phyloP scores from a whole-genome alignment of 2,888 invertebrate genomes.

The Sphaerophoria taeniata region DNA sequence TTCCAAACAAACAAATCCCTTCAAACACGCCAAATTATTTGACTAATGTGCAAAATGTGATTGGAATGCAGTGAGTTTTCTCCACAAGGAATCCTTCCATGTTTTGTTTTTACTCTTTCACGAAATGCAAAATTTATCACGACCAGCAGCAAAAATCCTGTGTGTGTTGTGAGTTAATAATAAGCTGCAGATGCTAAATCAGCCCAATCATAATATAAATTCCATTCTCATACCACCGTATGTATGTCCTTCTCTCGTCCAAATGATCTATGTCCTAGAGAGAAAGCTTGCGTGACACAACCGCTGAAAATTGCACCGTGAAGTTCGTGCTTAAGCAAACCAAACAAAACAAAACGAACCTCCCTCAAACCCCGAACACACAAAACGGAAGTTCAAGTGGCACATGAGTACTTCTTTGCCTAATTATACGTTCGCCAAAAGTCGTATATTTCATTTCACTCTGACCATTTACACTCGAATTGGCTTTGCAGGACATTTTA shows the following conservation, averaged over 20 bases:
- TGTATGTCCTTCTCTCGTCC: slow-evolving; percentile 39
- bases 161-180: slow-evolving; percentile 57
- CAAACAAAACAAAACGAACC: not conserved
- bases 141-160: slow-evolving; percentile 1
- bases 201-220: not conserved
- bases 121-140: slow-evolving; percentile 66
- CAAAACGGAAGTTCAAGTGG: slow-evolving; percentile 72
- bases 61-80: slow-evolving; percentile 50
- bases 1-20: slow-evolving; percentile 1
- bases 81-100: slow-evolving; percentile 2
- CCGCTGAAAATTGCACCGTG: slow-evolving; percentile 58
- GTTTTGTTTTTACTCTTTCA: not conserved
- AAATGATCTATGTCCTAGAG: slow-evolving; percentile 63
- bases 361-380: not conserved
- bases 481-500: slow-evolving; percentile 44
- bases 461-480: slow-evolving; percentile 58
- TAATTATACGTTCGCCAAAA: slow-evolving; percentile 70
- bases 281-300: slow-evolving; percentile 70
- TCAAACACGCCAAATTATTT: slow-evolving; percentile 36
- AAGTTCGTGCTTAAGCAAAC: slow-evolving; percentile 49
- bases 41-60: slow-evolving; percentile 65
- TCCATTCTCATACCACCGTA: not conserved
- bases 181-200: slow-evolving; percentile 41
- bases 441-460: slow-evolving; percentile 60
- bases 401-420: slow-evolving; percentile 73